Base-by-base conservation (phyloP, 2,113 vertebrate genomes). In the Myotis lucifugus region DNA sequence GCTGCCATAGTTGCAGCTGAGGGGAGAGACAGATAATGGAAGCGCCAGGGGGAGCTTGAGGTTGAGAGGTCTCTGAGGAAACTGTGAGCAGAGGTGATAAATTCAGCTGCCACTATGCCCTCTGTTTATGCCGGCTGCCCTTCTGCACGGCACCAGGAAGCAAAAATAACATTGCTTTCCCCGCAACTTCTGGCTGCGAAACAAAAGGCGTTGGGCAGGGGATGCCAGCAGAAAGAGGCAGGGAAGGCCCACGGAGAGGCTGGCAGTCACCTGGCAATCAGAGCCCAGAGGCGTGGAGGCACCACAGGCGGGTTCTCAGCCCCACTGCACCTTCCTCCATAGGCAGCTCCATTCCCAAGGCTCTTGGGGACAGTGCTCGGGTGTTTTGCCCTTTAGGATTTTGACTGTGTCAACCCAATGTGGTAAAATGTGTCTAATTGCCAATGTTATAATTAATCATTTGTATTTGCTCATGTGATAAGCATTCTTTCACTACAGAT, bases 131-230 rank as follows among this genome's bases (percentile, higher is more conserved):
- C 12, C 74, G 2, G 3, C 10, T 79, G 72, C 27, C 78, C 77
- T 67, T 84, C 54, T 84, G 42, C 59, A 50, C 61, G 76, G 48
- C 5, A n/a, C 18, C 15, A 27, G 21, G n/a, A 67, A 66, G 52
- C 70, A 92, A 70, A 90, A 77, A 66, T 85, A 59, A 37, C 19
- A 15, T 8, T 61, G 14, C 23, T 91, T 95, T 89, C 25, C 52
- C 27, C 10, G 34, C 17, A 77, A 74, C 25, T 88, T 82, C 84
- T 17, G 70, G 93, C 0, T 61, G 70, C 93, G n/a, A 13, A 66
- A 73, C 8, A 82, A 56, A 95, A 91, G 34, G 42, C 1, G 1
- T 34, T 3, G 76, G 10, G 46, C 7, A 8, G 12, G 88, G 32
- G 50, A 74, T 54, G 9, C 19, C 18, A 59, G 32, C 25, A 54